phyloP scores from a whole-genome alignment of 2,113 vertebrate species.

The Gorsachius goisagi region DNA sequence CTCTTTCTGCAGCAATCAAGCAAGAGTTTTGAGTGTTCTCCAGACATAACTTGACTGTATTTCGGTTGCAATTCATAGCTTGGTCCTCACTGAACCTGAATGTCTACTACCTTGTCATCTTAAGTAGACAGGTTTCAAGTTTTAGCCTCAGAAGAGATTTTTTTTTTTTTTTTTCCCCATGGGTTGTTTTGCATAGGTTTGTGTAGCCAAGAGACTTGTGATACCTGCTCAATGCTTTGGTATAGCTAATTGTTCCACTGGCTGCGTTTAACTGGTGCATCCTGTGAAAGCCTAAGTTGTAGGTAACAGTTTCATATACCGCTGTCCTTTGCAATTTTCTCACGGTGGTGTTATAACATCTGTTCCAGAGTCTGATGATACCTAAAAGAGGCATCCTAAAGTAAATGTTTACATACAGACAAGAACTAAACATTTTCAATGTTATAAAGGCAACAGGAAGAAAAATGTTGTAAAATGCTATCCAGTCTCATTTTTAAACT shows the following conservation, averaged over 20 bases:
- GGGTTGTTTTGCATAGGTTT: neutral
- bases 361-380: neutral
- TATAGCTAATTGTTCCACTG: neutral
- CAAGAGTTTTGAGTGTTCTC: neutral
- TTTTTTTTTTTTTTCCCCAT: neutral
- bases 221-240: neutral
- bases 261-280: neutral
- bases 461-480: neutral
- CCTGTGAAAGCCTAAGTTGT: neutral
- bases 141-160: neutral
- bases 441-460: neutral
- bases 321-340: neutral
- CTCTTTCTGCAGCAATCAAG: neutral
- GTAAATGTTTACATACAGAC: neutral
- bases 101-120: neutral
- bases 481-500: neutral
- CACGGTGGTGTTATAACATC: neutral
- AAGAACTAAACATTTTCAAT: neutral
- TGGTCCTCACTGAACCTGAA: neutral
- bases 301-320: neutral
- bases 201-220: neutral
- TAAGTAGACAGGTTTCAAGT: neutral
- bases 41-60: neutral
- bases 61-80: neutral
- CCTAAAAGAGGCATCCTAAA: neutral